These are phyloP conservation scores for Paramacrobiotus metropolitanus DNA, from an alignment of 1,140 invertebrate species.

Conservation along the genomic window DNA sequence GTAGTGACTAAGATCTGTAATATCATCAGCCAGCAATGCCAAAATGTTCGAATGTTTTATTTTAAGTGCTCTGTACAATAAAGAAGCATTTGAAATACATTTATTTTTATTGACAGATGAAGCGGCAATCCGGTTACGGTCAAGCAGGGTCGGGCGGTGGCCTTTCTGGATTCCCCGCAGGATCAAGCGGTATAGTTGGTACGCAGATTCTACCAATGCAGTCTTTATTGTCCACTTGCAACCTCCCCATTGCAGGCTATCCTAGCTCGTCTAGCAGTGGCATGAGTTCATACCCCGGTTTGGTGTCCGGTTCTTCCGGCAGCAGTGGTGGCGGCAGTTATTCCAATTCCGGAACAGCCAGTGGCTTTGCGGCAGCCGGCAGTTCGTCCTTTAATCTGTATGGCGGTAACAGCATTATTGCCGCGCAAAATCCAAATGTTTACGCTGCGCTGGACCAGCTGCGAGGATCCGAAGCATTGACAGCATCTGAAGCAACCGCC, in stretches of 20 bases:
- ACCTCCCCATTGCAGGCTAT: too few relatives aligned
- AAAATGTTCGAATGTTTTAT: too few relatives aligned
- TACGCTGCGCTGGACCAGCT: conserved; percentile 1
- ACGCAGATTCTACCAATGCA: too few relatives aligned
- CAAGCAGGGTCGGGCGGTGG: background rate
- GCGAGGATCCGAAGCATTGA: background rate
- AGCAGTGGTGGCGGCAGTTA: background rate
- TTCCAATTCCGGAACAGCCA: background rate
- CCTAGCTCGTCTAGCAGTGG: too few relatives aligned
- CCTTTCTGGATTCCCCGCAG: background rate
- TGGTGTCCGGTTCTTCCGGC: too few relatives aligned
- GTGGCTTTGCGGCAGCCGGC: background rate
- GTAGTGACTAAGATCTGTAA: too few relatives aligned
- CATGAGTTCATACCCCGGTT: too few relatives aligned
- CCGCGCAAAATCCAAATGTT: background rate
- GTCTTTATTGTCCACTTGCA: too few relatives aligned
- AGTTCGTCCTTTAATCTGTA: background rate
- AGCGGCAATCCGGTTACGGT: background rate
- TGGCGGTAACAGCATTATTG: background rate
- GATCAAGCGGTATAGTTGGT: background rate
- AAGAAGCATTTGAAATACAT: too few relatives aligned
- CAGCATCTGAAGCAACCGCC: background rate
- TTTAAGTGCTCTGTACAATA: too few relatives aligned
- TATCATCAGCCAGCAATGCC: too few relatives aligned
- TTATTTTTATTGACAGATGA: background rate